These are phyloP conservation scores for Apus apus DNA, from an alignment of 2,113 vertebrate genomes.

Conservation along the genomic window DNA sequence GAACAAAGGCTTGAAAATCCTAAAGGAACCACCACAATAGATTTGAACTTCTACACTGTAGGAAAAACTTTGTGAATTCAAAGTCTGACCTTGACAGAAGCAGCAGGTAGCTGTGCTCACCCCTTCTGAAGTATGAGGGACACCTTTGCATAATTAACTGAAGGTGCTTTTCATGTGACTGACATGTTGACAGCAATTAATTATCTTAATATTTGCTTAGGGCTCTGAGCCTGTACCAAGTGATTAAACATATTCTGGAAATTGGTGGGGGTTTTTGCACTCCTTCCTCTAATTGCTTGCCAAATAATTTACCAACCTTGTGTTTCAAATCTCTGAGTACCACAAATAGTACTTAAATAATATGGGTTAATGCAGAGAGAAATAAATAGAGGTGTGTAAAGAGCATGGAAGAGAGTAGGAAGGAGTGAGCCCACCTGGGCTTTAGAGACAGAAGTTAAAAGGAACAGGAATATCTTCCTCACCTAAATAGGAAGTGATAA, in stretches of 20 bases:
- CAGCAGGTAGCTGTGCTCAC: not conserved
- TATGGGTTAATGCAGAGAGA: not conserved
- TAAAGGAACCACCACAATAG: slow-evolving; percentile 43
- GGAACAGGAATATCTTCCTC: not conserved
- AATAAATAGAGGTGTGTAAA: not conserved
- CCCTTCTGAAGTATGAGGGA: slow-evolving; percentile 1
- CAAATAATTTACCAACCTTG: slow-evolving; percentile 64
- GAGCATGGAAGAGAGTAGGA: not conserved
- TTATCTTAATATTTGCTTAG: slow-evolving; percentile 80
- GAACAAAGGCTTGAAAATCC: slow-evolving; percentile 37
- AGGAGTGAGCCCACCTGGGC: not conserved
- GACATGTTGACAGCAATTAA: slow-evolving; percentile 75
- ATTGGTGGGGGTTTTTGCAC: slow-evolving; percentile 69
- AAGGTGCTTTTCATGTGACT: slow-evolving; percentile 61
- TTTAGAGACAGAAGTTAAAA: not conserved
- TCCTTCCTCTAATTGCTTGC: slow-evolving; percentile 66
- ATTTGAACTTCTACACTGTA: slow-evolving; percentile 21
- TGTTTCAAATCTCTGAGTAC: slow-evolving; percentile 22
- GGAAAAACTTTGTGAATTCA: slow-evolving; percentile 37
- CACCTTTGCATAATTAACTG: slow-evolving; percentile 49
- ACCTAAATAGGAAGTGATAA: not conserved
- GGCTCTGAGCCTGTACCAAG: slow-evolving; percentile 37
- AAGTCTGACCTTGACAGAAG: slow-evolving; percentile 72
- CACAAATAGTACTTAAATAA: not conserved
- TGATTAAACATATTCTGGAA: slow-evolving; percentile 74